phyloP scores from a whole-genome alignment of 1,140 invertebrate genomes.

The Druon quercuslanigerum region DNA sequence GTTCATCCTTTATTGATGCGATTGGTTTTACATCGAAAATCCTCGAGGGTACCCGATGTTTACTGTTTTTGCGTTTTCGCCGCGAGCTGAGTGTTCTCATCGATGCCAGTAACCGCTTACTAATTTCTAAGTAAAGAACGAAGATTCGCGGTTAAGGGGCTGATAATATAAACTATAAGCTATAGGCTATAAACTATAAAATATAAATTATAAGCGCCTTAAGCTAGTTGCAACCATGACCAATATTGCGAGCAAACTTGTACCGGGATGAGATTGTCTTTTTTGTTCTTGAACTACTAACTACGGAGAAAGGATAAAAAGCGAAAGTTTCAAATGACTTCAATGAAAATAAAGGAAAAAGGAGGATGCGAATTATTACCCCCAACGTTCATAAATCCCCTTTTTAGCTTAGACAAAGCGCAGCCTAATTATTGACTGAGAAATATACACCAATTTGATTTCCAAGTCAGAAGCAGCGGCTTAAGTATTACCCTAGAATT shows the following conservation, averaged over 20 bases:
- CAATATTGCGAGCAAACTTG: neutral
- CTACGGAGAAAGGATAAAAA: too few species aligned
- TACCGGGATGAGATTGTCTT: slow-evolving; percentile 1
- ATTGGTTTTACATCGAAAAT: slow-evolving; percentile 61
- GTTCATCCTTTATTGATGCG: slow-evolving; percentile 63
- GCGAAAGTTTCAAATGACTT: too few species aligned
- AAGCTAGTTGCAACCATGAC: slow-evolving; percentile 20
- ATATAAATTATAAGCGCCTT: neutral
- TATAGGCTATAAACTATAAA: too few species aligned
- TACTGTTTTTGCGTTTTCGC: slow-evolving; percentile 46
- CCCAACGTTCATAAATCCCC: too few species aligned
- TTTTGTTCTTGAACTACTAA: too few species aligned
- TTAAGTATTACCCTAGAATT: too few species aligned
- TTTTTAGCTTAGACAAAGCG: too few species aligned
- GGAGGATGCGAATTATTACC: too few species aligned
- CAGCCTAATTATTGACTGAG: too few species aligned
- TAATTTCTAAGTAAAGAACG: neutral
- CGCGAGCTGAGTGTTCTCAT: neutral
- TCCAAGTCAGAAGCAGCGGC: too few species aligned
- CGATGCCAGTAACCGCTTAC: slow-evolving; percentile 17
- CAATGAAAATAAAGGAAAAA: too few species aligned
- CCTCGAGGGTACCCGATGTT: slow-evolving; percentile 41
- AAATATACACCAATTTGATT: too few species aligned
- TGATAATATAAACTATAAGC: neutral
- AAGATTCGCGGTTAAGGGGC: neutral